A percentile compares a stretch with the other conserved stretches of the same genome.
Conservation (phyloP, 2,113 vertebrate genomes). For the Penelope pileata region DNA sequence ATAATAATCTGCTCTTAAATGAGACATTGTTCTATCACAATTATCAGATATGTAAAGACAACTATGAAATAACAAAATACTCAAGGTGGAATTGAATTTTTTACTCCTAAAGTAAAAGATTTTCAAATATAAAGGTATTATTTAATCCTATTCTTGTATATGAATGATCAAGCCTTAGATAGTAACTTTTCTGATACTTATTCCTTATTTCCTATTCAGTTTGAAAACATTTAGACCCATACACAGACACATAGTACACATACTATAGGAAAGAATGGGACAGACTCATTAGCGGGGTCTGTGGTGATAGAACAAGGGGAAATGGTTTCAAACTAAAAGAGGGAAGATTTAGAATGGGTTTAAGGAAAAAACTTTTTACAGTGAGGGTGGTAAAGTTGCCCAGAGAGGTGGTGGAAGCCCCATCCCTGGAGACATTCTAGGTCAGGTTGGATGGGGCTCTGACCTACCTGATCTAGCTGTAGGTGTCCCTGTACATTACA, state of each 20-base stretch:
- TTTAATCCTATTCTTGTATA: background rate
- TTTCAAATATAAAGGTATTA: background rate
- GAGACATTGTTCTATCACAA: background rate
- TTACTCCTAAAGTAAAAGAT: background rate
- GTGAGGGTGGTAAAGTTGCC: too few species aligned
- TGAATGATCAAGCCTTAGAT: background rate
- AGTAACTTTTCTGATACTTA: background rate
- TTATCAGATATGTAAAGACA: background rate
- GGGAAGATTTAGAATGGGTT: too few species aligned
- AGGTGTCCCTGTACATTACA: too few species aligned
- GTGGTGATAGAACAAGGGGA: too few species aligned
- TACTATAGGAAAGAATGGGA: too few species aligned
- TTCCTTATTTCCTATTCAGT: background rate
- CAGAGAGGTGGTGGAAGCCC: too few species aligned
- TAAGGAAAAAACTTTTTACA: too few species aligned
- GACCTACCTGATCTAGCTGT: too few species aligned
- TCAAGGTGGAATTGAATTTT: background rate
- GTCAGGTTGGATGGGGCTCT: too few species aligned
- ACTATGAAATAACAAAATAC: background rate
- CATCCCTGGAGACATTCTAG: too few species aligned
- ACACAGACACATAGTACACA: background rate
- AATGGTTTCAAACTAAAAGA: too few species aligned
- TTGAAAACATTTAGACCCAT: background rate
- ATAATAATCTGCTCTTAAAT: background rate
- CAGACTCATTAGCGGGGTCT: too few species aligned